Evolutionary conservation across 2,888 invertebrate genomes (phyloP), one percentile per base, ranked within the genome.

Genomic region (Nymphalis c-album): DNA sequence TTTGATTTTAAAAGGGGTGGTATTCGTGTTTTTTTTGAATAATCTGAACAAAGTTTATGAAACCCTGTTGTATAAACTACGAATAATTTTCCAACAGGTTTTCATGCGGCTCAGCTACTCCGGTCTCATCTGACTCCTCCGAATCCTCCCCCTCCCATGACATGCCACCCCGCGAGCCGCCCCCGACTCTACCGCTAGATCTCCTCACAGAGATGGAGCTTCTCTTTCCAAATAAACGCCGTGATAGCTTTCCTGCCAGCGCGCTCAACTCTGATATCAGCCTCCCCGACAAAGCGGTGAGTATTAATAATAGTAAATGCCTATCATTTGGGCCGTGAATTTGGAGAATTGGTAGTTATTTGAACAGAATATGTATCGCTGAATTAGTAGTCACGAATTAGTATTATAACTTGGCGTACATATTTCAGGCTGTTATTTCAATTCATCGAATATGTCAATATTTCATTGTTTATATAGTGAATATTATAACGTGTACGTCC

Each of bases 201-300:
- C 81, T 92, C 4, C 85, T 91, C 69, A 89, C 86, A 0, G 91
- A 92, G 73, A 91, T 91, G 91, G 88, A 90, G 76, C 86, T 80
- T 72, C 83, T 91, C 8, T 89, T 92, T 76, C 40, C 57, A 1
- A 76, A 79, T 71, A 80, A 82, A 66, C 83, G 86, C 17, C 81
- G 88, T 17, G 87, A 88, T 76, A 86, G 86, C 75, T 83, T 80
- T 68, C 88, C 87, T 2, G 85, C 82, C 75, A 85, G 78, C 71
- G 79, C 87, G 65, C 80, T 77, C 73, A 80, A 79, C 71, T 77
- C 84, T 0, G 85, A 85, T 4, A 74, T 85, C 68, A 85, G 82
- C 68, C 76, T 84, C n/a, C 80, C 82, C 45, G 88, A 90, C 31
- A 90, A 88, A 81, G 82, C 89, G 66, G 91, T 91, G 76, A 88